Conservation (phyloP, 2,888 invertebrate species). For the Tetragnatha montana region DNA sequence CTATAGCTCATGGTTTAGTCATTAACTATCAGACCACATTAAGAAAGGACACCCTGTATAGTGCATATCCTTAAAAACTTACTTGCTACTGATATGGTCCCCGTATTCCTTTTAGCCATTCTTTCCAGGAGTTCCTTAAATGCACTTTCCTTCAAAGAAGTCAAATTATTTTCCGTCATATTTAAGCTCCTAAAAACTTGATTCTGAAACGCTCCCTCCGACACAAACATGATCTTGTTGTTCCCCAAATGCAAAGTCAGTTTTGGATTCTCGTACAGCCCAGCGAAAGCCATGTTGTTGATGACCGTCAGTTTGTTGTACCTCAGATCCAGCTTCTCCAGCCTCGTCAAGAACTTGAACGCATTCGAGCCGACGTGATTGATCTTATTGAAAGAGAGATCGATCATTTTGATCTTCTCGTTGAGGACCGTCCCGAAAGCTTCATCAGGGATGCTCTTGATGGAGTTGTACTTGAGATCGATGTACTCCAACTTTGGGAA, state of each 20-base stretch:
- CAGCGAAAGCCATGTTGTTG: conserved; percentile 70
- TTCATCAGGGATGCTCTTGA: conserved; percentile 69
- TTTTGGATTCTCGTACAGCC: conserved; percentile 48
- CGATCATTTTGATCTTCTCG: conserved; percentile 61
- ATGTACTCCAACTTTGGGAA: conserved; percentile 67
- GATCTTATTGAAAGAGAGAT: conserved; percentile 71
- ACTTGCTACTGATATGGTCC: conserved; percentile 63
- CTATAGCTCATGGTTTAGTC: too few species aligned
- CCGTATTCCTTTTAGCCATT: conserved; percentile 67
- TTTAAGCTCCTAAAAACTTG: conserved; percentile 68
- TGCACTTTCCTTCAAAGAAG: conserved; percentile 49
- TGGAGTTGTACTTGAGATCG: conserved; percentile 66
- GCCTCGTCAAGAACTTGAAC: conserved; percentile 57
- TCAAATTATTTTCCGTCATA: conserved; percentile 66
- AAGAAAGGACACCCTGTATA: too few species aligned
- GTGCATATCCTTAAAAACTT: conserved; percentile 25
- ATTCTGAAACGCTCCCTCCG: conserved; percentile 67
- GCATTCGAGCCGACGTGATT: conserved; percentile 70
- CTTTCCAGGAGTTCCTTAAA: conserved; percentile 58
- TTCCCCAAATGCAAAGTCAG: conserved; percentile 63
- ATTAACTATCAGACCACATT: too few species aligned
- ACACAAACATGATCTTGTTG: conserved; percentile 68
- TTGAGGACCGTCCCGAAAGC: conserved; percentile 59
- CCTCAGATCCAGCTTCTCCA: conserved; percentile 64
- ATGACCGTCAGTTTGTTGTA: conserved; percentile 70